phyloP scores from a whole-genome alignment of 2,888 invertebrate genomes.

The Perithous albicinctus region DNA sequence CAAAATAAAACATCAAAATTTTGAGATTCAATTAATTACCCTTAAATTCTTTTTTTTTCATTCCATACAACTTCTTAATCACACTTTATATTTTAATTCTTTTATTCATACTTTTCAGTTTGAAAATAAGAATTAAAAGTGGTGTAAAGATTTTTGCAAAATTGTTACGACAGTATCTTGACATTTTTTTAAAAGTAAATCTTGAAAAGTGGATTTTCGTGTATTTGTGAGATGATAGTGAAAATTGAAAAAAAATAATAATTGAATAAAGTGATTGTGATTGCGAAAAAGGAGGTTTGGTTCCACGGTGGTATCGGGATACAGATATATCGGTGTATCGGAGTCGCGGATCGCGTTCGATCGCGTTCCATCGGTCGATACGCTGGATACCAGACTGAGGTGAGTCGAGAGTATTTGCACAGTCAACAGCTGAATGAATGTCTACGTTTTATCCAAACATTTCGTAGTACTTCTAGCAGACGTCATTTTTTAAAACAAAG shows the following conservation, averaged over 20 bases:
- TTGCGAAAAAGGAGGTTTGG: neutral
- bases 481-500: too few species aligned
- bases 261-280: neutral
- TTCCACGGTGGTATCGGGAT: neutral
- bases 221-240: neutral
- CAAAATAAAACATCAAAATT: too few species aligned
- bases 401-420: constrained; percentile 41
- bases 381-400: constrained; percentile 60
- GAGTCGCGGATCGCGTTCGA: constrained; percentile 32
- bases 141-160: too few species aligned
- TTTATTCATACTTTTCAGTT: too few species aligned
- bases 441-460: neutral
- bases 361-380: constrained; percentile 40
- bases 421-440: neutral
- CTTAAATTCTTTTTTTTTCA: too few species aligned
- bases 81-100: too few species aligned
- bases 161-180: too few species aligned
- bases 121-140: too few species aligned
- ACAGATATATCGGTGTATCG: neutral
- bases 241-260: neutral
- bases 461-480: too few species aligned
- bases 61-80: too few species aligned
- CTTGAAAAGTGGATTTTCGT: neutral
- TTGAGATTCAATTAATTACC: too few species aligned
- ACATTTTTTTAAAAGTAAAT: neutral